Evolutionary conservation across 2,113 vertebrate genomes (phyloP).

Genomic region (Sylvia atricapilla): DNA sequence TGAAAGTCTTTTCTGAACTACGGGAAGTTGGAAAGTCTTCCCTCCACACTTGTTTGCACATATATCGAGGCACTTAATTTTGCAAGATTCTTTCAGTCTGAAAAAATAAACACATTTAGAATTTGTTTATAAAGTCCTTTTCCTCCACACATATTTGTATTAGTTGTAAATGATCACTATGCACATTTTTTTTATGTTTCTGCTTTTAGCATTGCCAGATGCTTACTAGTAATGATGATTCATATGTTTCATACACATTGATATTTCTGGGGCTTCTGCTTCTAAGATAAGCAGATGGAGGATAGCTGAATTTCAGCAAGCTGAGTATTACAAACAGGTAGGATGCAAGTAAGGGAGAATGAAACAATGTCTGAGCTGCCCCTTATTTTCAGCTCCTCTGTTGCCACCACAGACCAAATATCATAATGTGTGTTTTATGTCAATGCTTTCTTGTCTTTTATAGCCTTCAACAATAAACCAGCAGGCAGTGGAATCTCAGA

Average conservation of each 20-base stretch:
- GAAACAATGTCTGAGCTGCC: not conserved
- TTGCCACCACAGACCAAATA: not conserved
- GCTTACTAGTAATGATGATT: not conserved
- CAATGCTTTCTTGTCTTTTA: not conserved
- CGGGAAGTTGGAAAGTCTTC: not conserved
- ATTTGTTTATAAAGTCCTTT: not conserved
- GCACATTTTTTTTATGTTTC: not conserved
- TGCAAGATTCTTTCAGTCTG: not conserved
- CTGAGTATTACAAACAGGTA: not conserved
- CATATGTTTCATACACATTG: not conserved
- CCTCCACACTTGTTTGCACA: not conserved
- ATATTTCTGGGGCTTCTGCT: not conserved
- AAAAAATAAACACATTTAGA: not conserved
- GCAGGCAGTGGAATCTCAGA: not conserved
- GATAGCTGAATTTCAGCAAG: not conserved
- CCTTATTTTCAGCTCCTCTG: not conserved
- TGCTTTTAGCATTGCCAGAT: not conserved
- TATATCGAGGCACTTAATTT: not conserved
- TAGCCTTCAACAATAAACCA: not conserved
- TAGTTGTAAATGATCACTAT: not conserved
- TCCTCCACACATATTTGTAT: not conserved
- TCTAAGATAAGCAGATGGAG: not conserved
- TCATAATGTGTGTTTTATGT: not conserved
- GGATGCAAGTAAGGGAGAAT: not conserved
- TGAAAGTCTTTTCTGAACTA: not conserved